Evolutionary conservation across 1,140 invertebrate genomes (phyloP).

Genomic region (Meloidogyne exigua): DNA sequence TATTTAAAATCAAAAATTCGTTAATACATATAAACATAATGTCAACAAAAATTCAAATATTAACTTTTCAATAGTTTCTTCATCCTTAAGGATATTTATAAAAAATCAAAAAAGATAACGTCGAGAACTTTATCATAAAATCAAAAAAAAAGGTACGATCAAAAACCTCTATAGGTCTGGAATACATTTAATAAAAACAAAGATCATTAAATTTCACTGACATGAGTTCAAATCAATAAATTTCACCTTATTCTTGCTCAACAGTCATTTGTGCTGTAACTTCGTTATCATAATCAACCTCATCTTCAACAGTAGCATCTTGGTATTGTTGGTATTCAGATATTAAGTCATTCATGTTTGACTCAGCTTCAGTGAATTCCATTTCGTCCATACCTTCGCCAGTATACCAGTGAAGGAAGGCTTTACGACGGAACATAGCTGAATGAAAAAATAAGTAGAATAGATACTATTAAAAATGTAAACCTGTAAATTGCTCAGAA

Average conservation of each 20-base stretch:
- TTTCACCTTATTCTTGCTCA: background rate
- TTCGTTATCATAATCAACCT: constrained; percentile 26
- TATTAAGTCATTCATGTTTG: constrained; percentile 81
- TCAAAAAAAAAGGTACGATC: too few species aligned
- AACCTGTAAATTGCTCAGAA: constrained; percentile 71
- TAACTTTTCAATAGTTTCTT: too few species aligned
- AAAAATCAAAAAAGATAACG: too few species aligned
- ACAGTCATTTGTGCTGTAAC: background rate
- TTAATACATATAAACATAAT: too few species aligned
- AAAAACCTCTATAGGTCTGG: too few species aligned
- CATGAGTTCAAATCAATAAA: too few species aligned
- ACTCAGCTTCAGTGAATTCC: constrained; percentile 75
- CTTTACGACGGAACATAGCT: constrained; percentile 69
- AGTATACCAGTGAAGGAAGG: constrained; percentile 77
- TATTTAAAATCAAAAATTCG: too few species aligned
- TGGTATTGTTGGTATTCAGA: constrained; percentile 86
- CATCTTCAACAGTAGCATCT: constrained; percentile 38
- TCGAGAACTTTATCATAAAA: too few species aligned
- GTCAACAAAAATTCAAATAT: too few species aligned
- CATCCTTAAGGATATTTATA: too few species aligned
- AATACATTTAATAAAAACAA: too few species aligned
- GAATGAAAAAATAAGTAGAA: background rate
- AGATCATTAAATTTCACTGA: too few species aligned
- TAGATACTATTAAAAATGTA: background rate
- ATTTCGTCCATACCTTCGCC: constrained; percentile 70